Evolutionary conservation across 2,113 vertebrate genomes (phyloP).

Genomic region (Sturnira hondurensis): DNA sequence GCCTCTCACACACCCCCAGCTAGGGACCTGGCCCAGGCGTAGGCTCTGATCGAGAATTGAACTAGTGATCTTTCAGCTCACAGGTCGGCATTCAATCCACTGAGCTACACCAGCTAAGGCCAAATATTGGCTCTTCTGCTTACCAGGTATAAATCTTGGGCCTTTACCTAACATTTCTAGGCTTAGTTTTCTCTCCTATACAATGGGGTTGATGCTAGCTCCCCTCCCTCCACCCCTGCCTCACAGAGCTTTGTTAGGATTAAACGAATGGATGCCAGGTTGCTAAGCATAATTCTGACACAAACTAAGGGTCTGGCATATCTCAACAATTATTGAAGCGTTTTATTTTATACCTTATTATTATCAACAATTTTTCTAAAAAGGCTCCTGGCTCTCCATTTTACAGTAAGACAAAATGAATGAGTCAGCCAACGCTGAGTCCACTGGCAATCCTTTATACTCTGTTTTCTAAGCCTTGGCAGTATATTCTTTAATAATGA

Average conservation of each 20-base stretch:
- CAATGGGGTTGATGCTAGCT: background rate
- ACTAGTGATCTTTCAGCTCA: too few relatives aligned
- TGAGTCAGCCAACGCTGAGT: background rate
- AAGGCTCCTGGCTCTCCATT: background rate
- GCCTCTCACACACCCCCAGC: too few relatives aligned
- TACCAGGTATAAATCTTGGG: background rate
- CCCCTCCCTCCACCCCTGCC: too few relatives aligned
- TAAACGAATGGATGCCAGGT: background rate
- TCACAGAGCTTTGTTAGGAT: background rate
- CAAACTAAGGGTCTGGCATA: background rate
- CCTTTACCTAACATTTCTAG: background rate
- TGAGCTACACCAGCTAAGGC: background rate
- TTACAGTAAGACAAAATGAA: background rate
- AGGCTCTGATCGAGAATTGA: too few relatives aligned
- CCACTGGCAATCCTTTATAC: background rate
- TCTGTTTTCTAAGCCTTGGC: background rate
- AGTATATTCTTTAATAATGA: slow-evolving; percentile 2
- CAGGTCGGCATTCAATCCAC: too few relatives aligned
- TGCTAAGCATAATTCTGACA: background rate
- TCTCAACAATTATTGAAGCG: background rate
- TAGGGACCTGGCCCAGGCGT: too few relatives aligned
- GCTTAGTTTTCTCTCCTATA: background rate
- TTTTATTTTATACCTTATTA: background rate
- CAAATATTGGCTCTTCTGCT: background rate
- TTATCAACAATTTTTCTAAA: background rate